phyloP scores from a whole-genome alignment of 2,888 invertebrate species.

The Drosophila incognita region DNA sequence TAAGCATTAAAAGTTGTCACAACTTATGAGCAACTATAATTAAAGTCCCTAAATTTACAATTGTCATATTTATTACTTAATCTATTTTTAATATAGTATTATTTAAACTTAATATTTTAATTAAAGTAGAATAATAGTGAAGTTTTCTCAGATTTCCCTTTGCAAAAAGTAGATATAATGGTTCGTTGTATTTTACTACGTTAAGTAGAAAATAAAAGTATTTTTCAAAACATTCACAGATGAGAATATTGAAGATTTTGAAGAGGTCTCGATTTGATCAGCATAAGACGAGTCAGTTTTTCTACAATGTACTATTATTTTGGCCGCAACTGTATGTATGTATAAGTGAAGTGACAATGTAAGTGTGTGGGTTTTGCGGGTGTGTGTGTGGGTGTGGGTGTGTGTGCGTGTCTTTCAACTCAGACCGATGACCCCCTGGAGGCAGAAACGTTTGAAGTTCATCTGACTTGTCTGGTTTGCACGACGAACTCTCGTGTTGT shows the following conservation, averaged over 20 bases:
- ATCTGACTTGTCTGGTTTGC: constrained; percentile 14
- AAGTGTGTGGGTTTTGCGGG: constrained; percentile 4
- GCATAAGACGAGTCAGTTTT: neutral
- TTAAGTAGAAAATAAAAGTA: neutral
- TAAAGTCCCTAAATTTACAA: neutral
- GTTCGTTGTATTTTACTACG: neutral
- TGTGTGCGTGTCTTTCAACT: constrained; percentile 28
- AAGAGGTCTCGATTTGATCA: neutral
- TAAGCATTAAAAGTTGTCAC: neutral
- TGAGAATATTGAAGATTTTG: neutral
- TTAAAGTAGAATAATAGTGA: neutral
- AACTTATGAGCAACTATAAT: neutral
- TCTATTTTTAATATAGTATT: neutral
- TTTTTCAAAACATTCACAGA: neutral
- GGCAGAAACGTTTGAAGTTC: constrained; percentile 49
- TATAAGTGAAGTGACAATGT: constrained; percentile 7
- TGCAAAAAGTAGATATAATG: too few relatives aligned
- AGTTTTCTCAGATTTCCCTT: neutral
- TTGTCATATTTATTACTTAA: neutral
- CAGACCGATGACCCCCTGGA: constrained; percentile 46
- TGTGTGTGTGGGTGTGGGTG: neutral
- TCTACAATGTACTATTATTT: neutral
- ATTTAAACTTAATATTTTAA: neutral
- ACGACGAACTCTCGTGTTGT: neutral
- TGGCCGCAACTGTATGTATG: neutral